These are phyloP conservation scores for Paraplagusia blochii DNA, from an alignment of 2,113 vertebrate species.

Conservation along the genomic window DNA sequence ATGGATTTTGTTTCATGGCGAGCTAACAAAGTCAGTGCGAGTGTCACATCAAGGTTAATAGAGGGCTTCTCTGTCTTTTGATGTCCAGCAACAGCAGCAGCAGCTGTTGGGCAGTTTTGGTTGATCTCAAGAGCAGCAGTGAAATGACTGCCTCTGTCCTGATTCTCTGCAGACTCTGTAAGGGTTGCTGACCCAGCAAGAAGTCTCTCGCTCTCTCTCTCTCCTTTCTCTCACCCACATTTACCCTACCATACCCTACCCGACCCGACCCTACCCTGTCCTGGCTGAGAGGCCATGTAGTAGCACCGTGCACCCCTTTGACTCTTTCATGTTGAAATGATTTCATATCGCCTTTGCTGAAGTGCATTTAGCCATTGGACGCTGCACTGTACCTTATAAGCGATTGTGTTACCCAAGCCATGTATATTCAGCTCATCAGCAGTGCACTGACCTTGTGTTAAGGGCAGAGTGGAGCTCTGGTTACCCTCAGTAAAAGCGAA, in stretches of 20 bases:
- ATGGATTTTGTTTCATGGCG: slow-evolving; percentile 9
- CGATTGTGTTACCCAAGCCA: slow-evolving; percentile 49
- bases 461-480: slow-evolving; percentile 51
- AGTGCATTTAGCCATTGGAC: slow-evolving; percentile 47
- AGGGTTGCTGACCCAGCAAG: slow-evolving; percentile 67
- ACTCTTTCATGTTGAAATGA: slow-evolving; percentile 42
- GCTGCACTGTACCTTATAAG: slow-evolving; percentile 34
- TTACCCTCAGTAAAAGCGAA: slow-evolving; percentile 42
- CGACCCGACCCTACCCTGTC: background rate
- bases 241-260: no score
- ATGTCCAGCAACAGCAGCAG: no score
- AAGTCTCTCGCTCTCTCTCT: slow-evolving; percentile 16
- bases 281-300: slow-evolving; percentile 20
- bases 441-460: slow-evolving; percentile 59
- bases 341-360: slow-evolving; percentile 32
- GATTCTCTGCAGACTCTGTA: slow-evolving; percentile 41
- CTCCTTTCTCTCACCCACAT: background rate
- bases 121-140: slow-evolving; percentile 50
- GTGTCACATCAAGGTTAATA: slow-evolving; percentile 57
- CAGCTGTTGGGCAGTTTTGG: slow-evolving; percentile 50
- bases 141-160: slow-evolving; percentile 57
- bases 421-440: slow-evolving; percentile 50
- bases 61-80: slow-evolving; percentile 26
- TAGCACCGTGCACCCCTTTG: slow-evolving; percentile 45
- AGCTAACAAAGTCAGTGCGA: slow-evolving; percentile 17